phyloP scores from a whole-genome alignment of 2,113 vertebrate genomes.

The Osmerus eperlanus region DNA sequence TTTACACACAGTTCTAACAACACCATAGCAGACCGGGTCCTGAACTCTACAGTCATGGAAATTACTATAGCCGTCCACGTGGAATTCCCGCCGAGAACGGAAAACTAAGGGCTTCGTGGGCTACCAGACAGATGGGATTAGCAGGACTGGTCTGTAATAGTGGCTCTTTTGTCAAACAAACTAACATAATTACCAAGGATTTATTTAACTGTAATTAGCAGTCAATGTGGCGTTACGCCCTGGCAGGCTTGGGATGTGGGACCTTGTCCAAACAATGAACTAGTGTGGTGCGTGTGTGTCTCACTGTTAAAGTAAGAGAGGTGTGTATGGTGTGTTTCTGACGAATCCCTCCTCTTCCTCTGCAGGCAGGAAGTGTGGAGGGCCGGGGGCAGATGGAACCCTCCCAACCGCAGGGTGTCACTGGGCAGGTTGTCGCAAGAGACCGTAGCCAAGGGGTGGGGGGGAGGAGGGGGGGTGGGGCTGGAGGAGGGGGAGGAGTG shows the following conservation, averaged over 20 bases:
- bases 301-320: neutral
- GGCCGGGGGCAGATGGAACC: slow-evolving; percentile 57
- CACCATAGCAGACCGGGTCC: neutral
- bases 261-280: neutral
- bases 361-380: slow-evolving; percentile 57
- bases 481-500: slow-evolving; percentile 3
- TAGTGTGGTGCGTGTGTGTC: neutral
- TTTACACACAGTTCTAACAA: too few species aligned
- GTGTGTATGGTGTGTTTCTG: neutral
- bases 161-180: slow-evolving; percentile 9
- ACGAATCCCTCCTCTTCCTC: neutral
- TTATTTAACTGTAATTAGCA: slow-evolving; percentile 1
- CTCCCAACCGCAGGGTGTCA: slow-evolving; percentile 9
- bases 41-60: neutral
- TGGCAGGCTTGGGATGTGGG: neutral
- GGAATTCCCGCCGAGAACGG: neutral
- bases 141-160: slow-evolving; percentile 3
- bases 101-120: neutral
- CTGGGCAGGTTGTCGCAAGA: neutral
- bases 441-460: neutral
- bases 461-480: slow-evolving; percentile 2
- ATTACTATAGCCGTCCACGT: neutral
- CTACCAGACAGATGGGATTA: neutral
- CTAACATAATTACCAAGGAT: slow-evolving; percentile 5
- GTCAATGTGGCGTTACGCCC: slow-evolving; percentile 2